Conservation (phyloP, 1,140 invertebrate genomes). For the Teleogryllus occipitalis region DNA sequence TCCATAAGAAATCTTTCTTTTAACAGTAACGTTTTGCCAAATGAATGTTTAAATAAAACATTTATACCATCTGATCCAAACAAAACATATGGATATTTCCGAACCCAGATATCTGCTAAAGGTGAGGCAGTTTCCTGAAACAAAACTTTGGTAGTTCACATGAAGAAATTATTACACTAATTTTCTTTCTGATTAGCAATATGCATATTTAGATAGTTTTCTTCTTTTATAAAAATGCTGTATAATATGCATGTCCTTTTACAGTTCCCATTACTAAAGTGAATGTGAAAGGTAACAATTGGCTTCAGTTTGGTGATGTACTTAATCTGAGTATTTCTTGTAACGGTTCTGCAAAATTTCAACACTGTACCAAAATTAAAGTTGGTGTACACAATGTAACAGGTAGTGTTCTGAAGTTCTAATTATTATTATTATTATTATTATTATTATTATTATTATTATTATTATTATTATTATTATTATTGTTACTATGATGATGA, state of each 20-base stretch:
- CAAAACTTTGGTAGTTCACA: slow-evolving; percentile 8
- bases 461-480: too few relatives aligned
- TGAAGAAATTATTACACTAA: slow-evolving; percentile 11
- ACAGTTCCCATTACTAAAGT: slow-evolving; percentile 58
- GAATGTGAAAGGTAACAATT: slow-evolving; percentile 59
- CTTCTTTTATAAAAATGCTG: too few relatives aligned
- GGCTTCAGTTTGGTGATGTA: slow-evolving; percentile 70
- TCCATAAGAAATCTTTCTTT: background rate
- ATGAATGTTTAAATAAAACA: slow-evolving; percentile 50
- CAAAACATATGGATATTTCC: slow-evolving; percentile 64
- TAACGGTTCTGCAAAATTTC: slow-evolving; percentile 58
- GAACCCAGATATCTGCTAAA: background rate
- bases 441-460: too few relatives aligned
- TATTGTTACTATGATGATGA: too few relatives aligned
- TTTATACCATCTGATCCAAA: slow-evolving; percentile 50
- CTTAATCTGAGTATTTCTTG: slow-evolving; percentile 61
- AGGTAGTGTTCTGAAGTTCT: slow-evolving; percentile 41
- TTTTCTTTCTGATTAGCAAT: background rate
- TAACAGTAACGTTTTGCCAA: slow-evolving; percentile 32
- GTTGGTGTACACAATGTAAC: slow-evolving; percentile 64
- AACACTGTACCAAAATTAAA: slow-evolving; percentile 49
- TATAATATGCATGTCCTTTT: slow-evolving; percentile 29
- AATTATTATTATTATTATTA: too few relatives aligned
- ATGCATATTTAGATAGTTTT: too few relatives aligned
- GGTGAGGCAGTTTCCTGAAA: slow-evolving; percentile 4